Conservation (phyloP, 2,797 vertebrate genomes). For the Pteronotus mesoamericanus region DNA sequence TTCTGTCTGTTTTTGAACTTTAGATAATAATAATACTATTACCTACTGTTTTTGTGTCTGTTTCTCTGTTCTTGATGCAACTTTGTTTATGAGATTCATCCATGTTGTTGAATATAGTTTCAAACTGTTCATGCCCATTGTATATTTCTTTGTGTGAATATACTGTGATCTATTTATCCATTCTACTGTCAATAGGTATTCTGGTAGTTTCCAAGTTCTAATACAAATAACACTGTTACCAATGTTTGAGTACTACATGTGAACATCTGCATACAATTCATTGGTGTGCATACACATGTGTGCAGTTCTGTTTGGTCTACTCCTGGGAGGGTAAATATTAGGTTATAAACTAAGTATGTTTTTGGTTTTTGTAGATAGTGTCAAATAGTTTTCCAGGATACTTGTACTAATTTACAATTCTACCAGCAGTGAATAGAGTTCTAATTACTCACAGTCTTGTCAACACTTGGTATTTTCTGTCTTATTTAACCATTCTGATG, state of each 20-base stretch:
- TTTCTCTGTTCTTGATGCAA: background rate
- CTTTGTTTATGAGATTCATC: background rate
- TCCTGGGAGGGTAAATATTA: background rate
- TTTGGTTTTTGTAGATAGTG: background rate
- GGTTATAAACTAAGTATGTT: too few relatives aligned
- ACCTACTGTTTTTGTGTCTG: background rate
- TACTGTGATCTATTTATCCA: background rate
- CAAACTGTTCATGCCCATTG: background rate
- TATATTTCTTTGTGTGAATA: background rate
- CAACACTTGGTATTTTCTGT: background rate
- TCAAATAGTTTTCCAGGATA: background rate
- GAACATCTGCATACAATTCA: background rate
- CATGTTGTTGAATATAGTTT: background rate
- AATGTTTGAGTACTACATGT: background rate
- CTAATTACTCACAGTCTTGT: background rate
- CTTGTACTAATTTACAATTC: background rate
- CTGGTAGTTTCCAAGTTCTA: background rate
- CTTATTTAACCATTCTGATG: background rate
- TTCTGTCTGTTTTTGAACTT: background rate
- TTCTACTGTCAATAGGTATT: background rate
- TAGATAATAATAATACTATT: background rate
- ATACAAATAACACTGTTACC: background rate
- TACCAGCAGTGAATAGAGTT: background rate
- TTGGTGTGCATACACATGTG: background rate
- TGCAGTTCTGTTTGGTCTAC: background rate